phyloP scores from a whole-genome alignment of 1,140 invertebrate species.

The Zophobas morio region DNA sequence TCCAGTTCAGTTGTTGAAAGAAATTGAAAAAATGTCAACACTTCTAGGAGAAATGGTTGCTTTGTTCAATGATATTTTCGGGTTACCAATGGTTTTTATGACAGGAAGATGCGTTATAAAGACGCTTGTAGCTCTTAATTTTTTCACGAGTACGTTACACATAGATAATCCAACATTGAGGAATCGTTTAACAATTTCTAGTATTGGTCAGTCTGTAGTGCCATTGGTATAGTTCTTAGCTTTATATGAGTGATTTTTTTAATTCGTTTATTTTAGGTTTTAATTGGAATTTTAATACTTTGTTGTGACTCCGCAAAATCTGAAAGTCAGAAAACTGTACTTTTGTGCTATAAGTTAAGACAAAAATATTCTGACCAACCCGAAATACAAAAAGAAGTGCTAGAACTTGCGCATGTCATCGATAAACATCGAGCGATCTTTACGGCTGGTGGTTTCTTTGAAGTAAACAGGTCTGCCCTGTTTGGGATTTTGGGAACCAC shows the following conservation, averaged over 20 bases:
- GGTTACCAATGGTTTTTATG: constrained; percentile 30
- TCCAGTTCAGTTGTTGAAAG: neutral
- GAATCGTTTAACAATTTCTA: constrained; percentile 1
- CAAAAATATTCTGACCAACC: constrained; percentile 25
- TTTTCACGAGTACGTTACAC: constrained; percentile 20
- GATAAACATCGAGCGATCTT: constrained; percentile 11
- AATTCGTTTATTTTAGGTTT: constrained; percentile 17
- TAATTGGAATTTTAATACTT: constrained; percentile 3
- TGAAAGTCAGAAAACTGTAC: constrained; percentile 1
- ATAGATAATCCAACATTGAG: constrained; percentile 7
- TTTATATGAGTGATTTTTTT: neutral
- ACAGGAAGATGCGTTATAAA: constrained; percentile 16
- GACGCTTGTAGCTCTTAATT: constrained; percentile 8
- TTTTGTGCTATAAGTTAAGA: constrained; percentile 21
- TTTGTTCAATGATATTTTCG: constrained; percentile 30
- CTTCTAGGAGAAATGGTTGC: constrained; percentile 20
- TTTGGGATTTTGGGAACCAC: constrained; percentile 34
- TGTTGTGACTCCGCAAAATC: constrained; percentile 4
- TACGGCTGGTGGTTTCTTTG: constrained; percentile 27
- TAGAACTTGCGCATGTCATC: neutral
- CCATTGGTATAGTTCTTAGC: neutral
- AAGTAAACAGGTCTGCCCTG: constrained; percentile 7
- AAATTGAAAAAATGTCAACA: constrained; percentile 9
- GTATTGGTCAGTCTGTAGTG: constrained; percentile 12
- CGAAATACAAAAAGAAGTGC: constrained; percentile 15